Evolutionary conservation across 1,140 invertebrate species (phyloP).

Genomic region (Drosophila equinoxialis): DNA sequence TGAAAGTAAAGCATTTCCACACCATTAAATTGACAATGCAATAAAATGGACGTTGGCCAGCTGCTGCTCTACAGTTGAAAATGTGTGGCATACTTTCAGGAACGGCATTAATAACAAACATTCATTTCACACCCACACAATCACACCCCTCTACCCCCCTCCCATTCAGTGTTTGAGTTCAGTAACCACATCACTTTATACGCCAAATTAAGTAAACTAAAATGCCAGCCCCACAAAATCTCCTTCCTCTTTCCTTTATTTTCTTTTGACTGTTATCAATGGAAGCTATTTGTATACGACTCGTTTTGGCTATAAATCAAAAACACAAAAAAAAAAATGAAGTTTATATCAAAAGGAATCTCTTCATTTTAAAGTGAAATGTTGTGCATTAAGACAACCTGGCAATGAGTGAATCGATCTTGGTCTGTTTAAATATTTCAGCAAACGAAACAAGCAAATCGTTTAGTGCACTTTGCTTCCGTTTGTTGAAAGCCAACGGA

Average conservation of each 20-base stretch:
- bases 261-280: constrained; percentile 18
- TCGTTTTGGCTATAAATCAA: constrained; percentile 39
- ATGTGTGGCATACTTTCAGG: constrained; percentile 52
- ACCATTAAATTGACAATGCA: constrained; percentile 81
- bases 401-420: constrained; percentile 9
- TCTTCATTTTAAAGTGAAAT: constrained; percentile 73
- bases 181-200: constrained; percentile 50
- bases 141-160: background rate
- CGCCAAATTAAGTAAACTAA: constrained; percentile 65
- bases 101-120: constrained; percentile 60
- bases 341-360: constrained; percentile 42
- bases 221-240: background rate
- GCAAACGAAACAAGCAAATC: constrained; percentile 76
- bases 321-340: constrained; percentile 11
- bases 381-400: constrained; percentile 17
- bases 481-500: constrained; percentile 70
- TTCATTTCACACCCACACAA: constrained; percentile 28
- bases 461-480: constrained; percentile 73
- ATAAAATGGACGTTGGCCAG: constrained; percentile 71
- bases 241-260: background rate
- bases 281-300: constrained; percentile 26
- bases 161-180: background rate
- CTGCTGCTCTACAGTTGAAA: constrained; percentile 40
- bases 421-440: constrained; percentile 64
- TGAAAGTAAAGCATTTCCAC: constrained; percentile 75